Evolutionary conservation across 2,888 invertebrate genomes (phyloP), one percentile per base, ranked within the genome.

Genomic region (Sinopyrophorus schimmeli): DNA sequence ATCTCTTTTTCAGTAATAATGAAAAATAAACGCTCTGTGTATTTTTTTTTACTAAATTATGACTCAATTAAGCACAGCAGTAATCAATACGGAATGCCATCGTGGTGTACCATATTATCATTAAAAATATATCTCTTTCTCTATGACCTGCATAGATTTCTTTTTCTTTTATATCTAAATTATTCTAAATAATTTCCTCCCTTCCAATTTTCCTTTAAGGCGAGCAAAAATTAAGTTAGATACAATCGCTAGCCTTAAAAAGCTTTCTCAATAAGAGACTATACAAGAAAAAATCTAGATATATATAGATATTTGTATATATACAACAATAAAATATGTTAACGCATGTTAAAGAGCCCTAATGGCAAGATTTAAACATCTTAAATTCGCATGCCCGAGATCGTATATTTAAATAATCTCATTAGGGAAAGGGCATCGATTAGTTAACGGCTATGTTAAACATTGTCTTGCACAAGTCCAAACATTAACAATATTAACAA

Each of bases 401-500:
- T n/a, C n/a, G n/a, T n/a, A n/a, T n/a, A n/a, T n/a, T n/a, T n/a
- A n/a, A n/a, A n/a, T n/a, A n/a, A n/a, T n/a, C n/a, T n/a, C n/a
- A n/a, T n/a, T n/a, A n/a, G n/a, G n/a, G n/a, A n/a, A 21, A 12
- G 28, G 27, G 26, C 57, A 42, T 63, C 64, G 63, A 67, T 58
- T 64, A 58, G 62, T 66, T 54, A 64, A 66, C 64, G 66, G 64
- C 62, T 54, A 57, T 57, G 64, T 65, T 63, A 62, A 64, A 64
- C 56, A 63, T 63, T 62, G 60, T 58, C 56, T 55, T 57, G 65
- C 60, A 57, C 57, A 58, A 59, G 59, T 66, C 63, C 70, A 72
- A 72, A 73, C 71, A 71, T 72, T 71, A 74, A 74, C 74, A 74
- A 73, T 71, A 71, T 70, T 69, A 74, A 74, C 73, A 74, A 74